These are phyloP conservation scores for Oxystoma pomonae DNA, from an alignment of 2,888 invertebrate species.

Conservation along the genomic window DNA sequence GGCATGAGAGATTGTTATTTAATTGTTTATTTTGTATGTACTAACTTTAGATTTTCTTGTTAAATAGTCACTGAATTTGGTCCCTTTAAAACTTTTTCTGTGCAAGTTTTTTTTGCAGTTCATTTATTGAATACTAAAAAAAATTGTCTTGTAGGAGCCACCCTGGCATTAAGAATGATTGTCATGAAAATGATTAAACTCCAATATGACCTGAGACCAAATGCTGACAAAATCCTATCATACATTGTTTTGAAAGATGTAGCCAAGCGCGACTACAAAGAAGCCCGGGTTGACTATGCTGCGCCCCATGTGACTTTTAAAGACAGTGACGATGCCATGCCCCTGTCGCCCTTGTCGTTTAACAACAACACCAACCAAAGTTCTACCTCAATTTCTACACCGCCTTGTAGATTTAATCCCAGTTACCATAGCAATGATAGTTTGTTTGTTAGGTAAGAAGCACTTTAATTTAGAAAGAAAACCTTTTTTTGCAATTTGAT, in stretches of 20 bases:
- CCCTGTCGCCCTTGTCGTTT: not conserved
- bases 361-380: not conserved
- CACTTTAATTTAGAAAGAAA: too few relatives aligned
- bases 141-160: constrained; percentile 24
- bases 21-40: too few relatives aligned
- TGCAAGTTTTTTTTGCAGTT: too few relatives aligned
- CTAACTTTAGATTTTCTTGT: too few relatives aligned
- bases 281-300: constrained; percentile 26
- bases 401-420: too few relatives aligned
- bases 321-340: not conserved
- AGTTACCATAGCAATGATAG: too few relatives aligned
- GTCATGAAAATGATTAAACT: constrained; percentile 31
- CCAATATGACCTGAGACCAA: constrained; percentile 28
- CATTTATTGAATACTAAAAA: too few relatives aligned
- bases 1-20: too few relatives aligned
- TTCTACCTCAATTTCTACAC: not conserved
- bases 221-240: constrained; percentile 30
- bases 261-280: constrained; percentile 28
- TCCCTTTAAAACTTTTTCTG: too few relatives aligned
- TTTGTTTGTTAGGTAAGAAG: too few relatives aligned
- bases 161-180: constrained; percentile 27
- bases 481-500: too few relatives aligned
- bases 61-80: too few relatives aligned
- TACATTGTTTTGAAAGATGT: constrained; percentile 24
- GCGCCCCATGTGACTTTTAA: constrained; percentile 14